These are phyloP conservation scores for Dinomys branickii DNA, from an alignment of 2,113 vertebrate genomes.

Conservation along the genomic window DNA sequence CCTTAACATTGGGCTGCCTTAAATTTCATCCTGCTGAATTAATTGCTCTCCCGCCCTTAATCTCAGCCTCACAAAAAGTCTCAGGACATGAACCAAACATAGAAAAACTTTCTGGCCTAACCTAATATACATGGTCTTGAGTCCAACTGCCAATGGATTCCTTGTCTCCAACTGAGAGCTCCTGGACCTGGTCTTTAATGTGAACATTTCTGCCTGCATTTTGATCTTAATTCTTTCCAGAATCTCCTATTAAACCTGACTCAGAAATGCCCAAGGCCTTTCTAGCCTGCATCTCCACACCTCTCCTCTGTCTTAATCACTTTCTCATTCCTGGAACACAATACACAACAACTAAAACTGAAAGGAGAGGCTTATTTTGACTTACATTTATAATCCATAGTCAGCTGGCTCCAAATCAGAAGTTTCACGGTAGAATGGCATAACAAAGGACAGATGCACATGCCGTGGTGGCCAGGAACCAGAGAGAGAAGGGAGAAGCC, in stretches of 20 bases:
- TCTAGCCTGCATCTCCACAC: not conserved
- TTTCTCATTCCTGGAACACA: not conserved
- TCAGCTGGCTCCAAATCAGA: not conserved
- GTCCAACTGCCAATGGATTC: not conserved
- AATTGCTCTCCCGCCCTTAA: not conserved
- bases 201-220: not conserved
- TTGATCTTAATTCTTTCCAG: not conserved
- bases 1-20: not conserved
- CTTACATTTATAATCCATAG: not conserved
- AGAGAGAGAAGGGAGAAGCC: not conserved
- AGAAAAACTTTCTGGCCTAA: not conserved
- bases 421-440: not conserved
- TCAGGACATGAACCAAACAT: not conserved
- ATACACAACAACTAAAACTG: not conserved
- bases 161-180: not conserved
- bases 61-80: not conserved
- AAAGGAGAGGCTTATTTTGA: not conserved
- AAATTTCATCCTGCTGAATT: not conserved
- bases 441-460: not conserved
- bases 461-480: not conserved
- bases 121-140: not conserved
- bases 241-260: not conserved
- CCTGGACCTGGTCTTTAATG: not conserved
- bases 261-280: not conserved
- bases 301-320: not conserved